Evolutionary conservation across 37 sponge, comb jelly and placozoan species (phyloP), one percentile per base, ranked within the genome.

Genomic region (Aplysina aerophoba): DNA sequence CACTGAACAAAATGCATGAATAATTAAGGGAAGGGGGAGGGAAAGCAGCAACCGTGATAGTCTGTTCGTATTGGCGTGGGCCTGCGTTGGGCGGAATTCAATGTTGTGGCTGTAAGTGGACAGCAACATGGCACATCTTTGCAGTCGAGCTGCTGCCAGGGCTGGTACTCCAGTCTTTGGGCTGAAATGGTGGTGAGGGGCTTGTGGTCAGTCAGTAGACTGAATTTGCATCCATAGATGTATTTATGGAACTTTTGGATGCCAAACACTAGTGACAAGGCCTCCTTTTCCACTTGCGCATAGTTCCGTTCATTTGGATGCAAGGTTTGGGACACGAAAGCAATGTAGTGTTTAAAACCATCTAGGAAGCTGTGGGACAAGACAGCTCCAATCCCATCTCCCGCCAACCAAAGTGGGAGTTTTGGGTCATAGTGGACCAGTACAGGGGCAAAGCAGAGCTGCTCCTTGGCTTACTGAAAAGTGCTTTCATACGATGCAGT

Each of bases 341-440:
- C 74, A 20, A 87, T 33, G 54, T 83, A 83, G 2, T 37, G 60
- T 36, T 87, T 83, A 19, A 5, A 22, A 22, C 83, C 88, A 57
- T 69, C 54, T 0, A 80, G 73, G 33, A 72, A 21, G 5, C 67
- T 54, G 34, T 80, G 90, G 37, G 90, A 89, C 16, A 89, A 0
- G 31, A 89, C 81, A 13, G 82, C 80, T 31, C 89, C 81, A 17
- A 89, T 1, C 11, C 85, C 85, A 83, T 89, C 85, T 8, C 66
- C 41, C 5, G 79, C 66, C 58, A 89, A 31, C 56, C 19, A 0
- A 0, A 89, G 28, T 20, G 84, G 84, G 8, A 84, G 40, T 11
- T 25, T n/a, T 1, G 59, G 24, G 50, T 89, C 72, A 78, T 67
- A 89, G 65, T 89, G 89, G 0, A 44, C 69, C 20, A 89, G 58